Percentiles rank a stretch among this genome's conserved stretches.
These are phyloP conservation scores for Parnassius glacialis DNA, from an alignment of 2,888 invertebrate genomes.

Conservation along the genomic window DNA sequence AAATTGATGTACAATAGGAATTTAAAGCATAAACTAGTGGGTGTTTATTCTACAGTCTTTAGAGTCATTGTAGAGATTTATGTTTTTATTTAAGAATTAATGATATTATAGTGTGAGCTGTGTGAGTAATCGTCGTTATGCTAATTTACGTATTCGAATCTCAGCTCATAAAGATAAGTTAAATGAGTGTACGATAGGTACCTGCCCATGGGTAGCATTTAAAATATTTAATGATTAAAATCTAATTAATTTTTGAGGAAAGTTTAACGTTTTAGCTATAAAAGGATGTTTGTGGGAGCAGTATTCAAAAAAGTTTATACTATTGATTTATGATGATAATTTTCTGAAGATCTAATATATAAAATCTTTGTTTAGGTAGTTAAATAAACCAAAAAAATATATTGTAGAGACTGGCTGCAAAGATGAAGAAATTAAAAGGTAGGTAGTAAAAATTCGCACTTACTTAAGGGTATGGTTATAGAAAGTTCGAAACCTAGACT, in stretches of 20 bases:
- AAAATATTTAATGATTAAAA: slow-evolving; percentile 22
- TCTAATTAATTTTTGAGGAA: slow-evolving; percentile 16
- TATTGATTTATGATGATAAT: no score
- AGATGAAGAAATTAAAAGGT: no score
- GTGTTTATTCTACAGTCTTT: slow-evolving; percentile 74
- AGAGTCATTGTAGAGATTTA: slow-evolving; percentile 71
- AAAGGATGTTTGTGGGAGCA: no score
- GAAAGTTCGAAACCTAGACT: no score
- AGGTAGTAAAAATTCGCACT: no score
- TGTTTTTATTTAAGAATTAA: slow-evolving; percentile 79
- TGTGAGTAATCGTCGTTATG: slow-evolving; percentile 75
- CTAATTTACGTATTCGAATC: slow-evolving; percentile 66
- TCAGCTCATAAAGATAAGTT: slow-evolving; percentile 46
- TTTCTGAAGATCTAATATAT: no score
- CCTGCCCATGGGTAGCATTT: slow-evolving; percentile 21
- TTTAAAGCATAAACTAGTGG: slow-evolving; percentile 51
- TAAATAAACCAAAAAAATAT: no score
- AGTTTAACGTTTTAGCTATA: slow-evolving; percentile 6
- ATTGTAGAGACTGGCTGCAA: no score
- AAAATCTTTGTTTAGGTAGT: no score
- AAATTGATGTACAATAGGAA: slow-evolving; percentile 42
- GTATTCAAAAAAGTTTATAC: no score
- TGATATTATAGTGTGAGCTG: slow-evolving; percentile 68
- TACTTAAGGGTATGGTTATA: no score
- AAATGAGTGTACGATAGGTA: slow-evolving; percentile 28